Conservation (phyloP, 1,140 invertebrate genomes). For the Scaptomyza hsui region DNA sequence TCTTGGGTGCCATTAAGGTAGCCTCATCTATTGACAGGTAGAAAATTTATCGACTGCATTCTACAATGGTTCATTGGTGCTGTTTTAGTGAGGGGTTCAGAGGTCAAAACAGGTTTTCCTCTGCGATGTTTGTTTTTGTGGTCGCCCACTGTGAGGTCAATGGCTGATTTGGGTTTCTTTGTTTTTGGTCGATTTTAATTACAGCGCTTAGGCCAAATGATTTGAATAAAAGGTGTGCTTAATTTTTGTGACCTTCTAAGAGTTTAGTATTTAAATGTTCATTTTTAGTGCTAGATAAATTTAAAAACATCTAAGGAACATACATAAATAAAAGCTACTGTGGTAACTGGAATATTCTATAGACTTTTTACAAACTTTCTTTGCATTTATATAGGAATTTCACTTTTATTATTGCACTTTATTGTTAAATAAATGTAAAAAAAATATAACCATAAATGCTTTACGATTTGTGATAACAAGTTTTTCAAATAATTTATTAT, state of each 20-base stretch:
- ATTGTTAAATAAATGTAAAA: too few relatives aligned
- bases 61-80: slow-evolving; percentile 26
- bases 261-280: slow-evolving; percentile 8
- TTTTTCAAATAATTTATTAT: too few relatives aligned
- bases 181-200: slow-evolving; percentile 62
- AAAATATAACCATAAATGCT: too few relatives aligned
- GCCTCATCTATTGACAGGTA: slow-evolving; percentile 82
- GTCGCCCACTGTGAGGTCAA: slow-evolving; percentile 69
- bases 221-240: slow-evolving; percentile 59
- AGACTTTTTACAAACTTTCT: too few relatives aligned
- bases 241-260: slow-evolving; percentile 18
- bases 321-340: too few relatives aligned
- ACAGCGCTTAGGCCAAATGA: slow-evolving; percentile 54
- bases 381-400: too few relatives aligned
- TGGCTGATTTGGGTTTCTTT: slow-evolving; percentile 65
- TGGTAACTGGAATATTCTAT: too few relatives aligned
- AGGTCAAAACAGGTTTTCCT: slow-evolving; percentile 67
- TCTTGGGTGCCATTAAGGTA: slow-evolving; percentile 79
- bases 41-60: slow-evolving; percentile 78
- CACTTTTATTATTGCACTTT: too few relatives aligned
- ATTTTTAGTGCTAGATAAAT: background rate
- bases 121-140: slow-evolving; percentile 28
- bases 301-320: background rate
- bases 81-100: slow-evolving; percentile 12
- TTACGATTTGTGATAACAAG: too few relatives aligned